Evolutionary conservation across 2,113 vertebrate genomes (phyloP).

Genomic region (Coptodon bakossiorum): DNA sequence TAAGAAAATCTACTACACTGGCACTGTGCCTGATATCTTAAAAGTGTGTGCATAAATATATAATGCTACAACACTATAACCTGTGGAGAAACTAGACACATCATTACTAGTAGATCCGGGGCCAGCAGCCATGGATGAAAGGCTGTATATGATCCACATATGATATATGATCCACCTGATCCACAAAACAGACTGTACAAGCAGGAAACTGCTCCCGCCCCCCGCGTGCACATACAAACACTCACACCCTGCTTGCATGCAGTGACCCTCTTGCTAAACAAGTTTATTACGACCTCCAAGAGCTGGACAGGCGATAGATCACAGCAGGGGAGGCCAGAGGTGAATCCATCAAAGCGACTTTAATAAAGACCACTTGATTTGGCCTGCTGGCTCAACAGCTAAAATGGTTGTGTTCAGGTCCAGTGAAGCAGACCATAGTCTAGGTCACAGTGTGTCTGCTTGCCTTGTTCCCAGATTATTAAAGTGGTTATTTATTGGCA

Average conservation of each 20-base stretch:
- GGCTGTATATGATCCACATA: not conserved
- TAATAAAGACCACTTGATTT: constrained; percentile 66
- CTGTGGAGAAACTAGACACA: not conserved
- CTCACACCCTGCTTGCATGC: constrained; percentile 9
- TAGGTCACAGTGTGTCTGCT: not conserved
- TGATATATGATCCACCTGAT: not conserved
- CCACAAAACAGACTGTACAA: not conserved
- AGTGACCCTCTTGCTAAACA: constrained; percentile 47
- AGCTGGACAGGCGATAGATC: constrained; percentile 60
- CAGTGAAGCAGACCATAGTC: constrained; percentile 41
- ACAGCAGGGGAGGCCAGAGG: constrained; percentile 46
- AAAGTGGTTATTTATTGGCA: constrained; percentile 30
- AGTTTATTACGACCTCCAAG: constrained; percentile 65
- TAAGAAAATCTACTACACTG: not conserved
- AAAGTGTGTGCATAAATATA: constrained; percentile 10
- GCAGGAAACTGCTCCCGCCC: not conserved
- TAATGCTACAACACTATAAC: constrained; percentile 12
- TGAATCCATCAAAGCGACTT: constrained; percentile 65
- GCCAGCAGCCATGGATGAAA: not conserved
- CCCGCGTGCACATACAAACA: not conserved
- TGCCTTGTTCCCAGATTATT: constrained; percentile 17
- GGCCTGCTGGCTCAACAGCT: constrained; percentile 59
- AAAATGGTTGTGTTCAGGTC: constrained; percentile 54
- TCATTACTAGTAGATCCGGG: constrained; percentile 5
- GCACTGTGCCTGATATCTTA: not conserved